Conservation (phyloP, 2,113 vertebrate species). For the Misgurnus mizolepis region DNA sequence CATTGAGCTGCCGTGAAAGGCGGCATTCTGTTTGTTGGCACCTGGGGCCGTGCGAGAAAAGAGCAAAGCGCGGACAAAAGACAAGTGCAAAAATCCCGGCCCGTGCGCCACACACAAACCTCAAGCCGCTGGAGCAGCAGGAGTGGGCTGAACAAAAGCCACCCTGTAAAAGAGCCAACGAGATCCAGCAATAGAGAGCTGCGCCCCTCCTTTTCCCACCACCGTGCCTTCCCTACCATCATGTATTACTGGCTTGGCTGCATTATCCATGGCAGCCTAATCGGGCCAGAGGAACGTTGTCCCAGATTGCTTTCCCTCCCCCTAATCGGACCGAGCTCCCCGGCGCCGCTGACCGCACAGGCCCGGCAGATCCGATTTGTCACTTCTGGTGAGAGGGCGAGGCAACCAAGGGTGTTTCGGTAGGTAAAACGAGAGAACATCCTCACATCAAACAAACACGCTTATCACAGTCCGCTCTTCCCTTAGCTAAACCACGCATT, state of each 20-base stretch:
- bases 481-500: not conserved
- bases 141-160: slow-evolving; percentile 70
- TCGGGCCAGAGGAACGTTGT: slow-evolving; percentile 72
- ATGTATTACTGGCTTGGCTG: slow-evolving; percentile 73
- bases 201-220: slow-evolving; percentile 56
- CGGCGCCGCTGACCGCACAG: slow-evolving; percentile 44
- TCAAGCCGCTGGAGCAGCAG: slow-evolving; percentile 71
- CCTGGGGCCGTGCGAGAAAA: slow-evolving; percentile 69
- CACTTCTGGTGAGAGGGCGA: slow-evolving; percentile 49
- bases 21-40: slow-evolving; percentile 67
- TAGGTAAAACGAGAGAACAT: not conserved
- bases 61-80: slow-evolving; percentile 73
- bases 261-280: slow-evolving; percentile 73
- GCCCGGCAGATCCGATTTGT: slow-evolving; percentile 60
- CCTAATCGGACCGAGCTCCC: slow-evolving; percentile 3
- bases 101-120: slow-evolving; percentile 71
- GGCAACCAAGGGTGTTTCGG: slow-evolving; percentile 7
- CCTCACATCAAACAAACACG: not conserved
- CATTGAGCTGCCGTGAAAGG: slow-evolving; percentile 68
- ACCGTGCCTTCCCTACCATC: slow-evolving; percentile 61
- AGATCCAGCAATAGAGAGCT: slow-evolving; percentile 17
- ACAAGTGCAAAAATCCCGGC: slow-evolving; percentile 68
- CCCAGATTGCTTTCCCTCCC: slow-evolving; percentile 56
- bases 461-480: not conserved
- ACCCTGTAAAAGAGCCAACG: slow-evolving; percentile 61